Percentiles rank a stretch among this genome's conserved stretches.
Evolutionary conservation across 2,113 vertebrate species (phyloP).

Genomic region (Apeltes quadracus): DNA sequence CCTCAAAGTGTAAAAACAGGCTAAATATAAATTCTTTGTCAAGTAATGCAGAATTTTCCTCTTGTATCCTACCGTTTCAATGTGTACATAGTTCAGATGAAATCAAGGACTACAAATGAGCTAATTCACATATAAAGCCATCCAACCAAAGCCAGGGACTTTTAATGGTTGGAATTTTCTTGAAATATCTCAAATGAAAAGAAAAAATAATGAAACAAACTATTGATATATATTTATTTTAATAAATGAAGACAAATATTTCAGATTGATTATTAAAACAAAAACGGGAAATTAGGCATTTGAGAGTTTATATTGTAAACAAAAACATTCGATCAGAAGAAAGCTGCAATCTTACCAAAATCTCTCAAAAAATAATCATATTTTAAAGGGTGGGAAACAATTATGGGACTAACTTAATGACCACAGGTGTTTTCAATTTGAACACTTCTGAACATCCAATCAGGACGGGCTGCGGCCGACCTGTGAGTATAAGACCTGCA

Average conservation of each 20-base stretch:
- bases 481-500: conserved; percentile 47
- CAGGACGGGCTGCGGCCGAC: background rate
- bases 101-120: background rate
- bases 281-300: background rate
- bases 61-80: background rate
- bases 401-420: background rate
- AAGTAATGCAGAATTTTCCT: background rate
- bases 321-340: background rate
- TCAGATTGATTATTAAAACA: background rate
- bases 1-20: background rate
- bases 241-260: background rate
- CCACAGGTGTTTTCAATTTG: conserved; percentile 55
- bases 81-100: background rate
- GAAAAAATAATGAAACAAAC: background rate
- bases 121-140: too few species aligned
- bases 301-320: background rate
- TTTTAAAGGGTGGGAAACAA: background rate
- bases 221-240: too few species aligned
- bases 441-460: conserved; percentile 52
- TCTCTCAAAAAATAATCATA: background rate
- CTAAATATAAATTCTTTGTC: background rate
- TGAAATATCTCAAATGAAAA: background rate
- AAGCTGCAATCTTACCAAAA: background rate
- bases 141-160: background rate
- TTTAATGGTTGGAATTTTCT: background rate